Evolutionary conservation across 2,113 vertebrate species (phyloP).

Genomic region (Pogona vitticeps): DNA sequence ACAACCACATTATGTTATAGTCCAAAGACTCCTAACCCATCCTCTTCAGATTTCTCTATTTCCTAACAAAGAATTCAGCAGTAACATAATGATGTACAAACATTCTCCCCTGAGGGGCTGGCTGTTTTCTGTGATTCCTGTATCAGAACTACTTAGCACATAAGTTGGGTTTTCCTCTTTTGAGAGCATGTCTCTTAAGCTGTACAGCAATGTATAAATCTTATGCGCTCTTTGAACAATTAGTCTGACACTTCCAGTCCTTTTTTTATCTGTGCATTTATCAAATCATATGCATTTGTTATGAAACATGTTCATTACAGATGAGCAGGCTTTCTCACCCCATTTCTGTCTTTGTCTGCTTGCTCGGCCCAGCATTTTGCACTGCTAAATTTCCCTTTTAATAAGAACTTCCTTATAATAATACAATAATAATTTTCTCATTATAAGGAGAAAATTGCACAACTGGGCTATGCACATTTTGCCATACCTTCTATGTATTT

Average conservation of each 20-base stretch:
- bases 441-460: background rate
- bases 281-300: background rate
- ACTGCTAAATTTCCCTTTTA: background rate
- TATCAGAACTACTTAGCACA: background rate
- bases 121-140: background rate
- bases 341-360: background rate
- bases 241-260: background rate
- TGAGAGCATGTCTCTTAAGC: background rate
- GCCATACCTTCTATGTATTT: background rate
- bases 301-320: background rate
- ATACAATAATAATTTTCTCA: too few species aligned
- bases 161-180: background rate
- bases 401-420: too few species aligned
- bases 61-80: background rate
- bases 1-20: background rate
- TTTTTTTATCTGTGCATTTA: background rate
- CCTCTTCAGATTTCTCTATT: background rate
- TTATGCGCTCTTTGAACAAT: background rate
- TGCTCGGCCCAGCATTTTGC: background rate
- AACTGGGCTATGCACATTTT: background rate
- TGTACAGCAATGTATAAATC: background rate
- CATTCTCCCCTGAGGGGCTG: background rate
- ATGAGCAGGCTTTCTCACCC: background rate
- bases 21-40: constrained; percentile 1
- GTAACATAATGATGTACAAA: background rate